Percentiles rank a stretch among this genome's conserved stretches.
Evolutionary conservation across 2,797 vertebrate species (phyloP).

Genomic region (Phoebastria nigripes): DNA sequence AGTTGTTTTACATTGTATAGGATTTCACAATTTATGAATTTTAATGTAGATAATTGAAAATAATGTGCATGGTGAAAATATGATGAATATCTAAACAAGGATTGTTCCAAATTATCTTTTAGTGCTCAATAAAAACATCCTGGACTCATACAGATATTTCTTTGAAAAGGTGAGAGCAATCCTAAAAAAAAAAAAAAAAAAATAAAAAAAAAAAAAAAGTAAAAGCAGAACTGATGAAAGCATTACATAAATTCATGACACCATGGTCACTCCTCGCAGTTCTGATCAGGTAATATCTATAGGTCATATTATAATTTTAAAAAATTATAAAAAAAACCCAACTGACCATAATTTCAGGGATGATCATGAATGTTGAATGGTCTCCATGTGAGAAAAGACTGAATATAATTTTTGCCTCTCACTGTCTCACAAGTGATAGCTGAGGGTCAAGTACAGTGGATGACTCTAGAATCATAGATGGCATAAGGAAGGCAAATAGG

Average conservation of each 20-base stretch:
- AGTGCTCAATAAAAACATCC: not conserved
- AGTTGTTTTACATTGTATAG: not conserved
- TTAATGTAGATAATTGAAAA: not conserved
- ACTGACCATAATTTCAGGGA: not conserved
- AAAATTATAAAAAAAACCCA: accelerated
- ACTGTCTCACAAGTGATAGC: not conserved
- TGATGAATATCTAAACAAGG: not conserved
- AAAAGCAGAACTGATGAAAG: not conserved
- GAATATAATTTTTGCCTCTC: not conserved
- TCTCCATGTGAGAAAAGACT: not conserved
- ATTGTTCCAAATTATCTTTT: not conserved
- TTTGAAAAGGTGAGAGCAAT: not conserved
- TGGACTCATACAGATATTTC: not conserved
- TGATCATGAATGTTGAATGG: not conserved
- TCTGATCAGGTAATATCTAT: not conserved
- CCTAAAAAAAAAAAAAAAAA: not conserved
- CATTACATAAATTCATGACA: not conserved
- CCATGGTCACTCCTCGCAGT: not conserved
- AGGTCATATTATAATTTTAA: not conserved
- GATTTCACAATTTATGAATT: not conserved
- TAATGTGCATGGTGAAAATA: not conserved
- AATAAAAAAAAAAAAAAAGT: not conserved
- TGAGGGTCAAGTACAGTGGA: not conserved
- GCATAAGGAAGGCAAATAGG: not conserved
- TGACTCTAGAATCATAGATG: not conserved